A percentile compares a stretch with the other conserved stretches of the same genome.
Conservation (phyloP, 2,888 invertebrate species). For the Tetramorium bicarinatum region DNA sequence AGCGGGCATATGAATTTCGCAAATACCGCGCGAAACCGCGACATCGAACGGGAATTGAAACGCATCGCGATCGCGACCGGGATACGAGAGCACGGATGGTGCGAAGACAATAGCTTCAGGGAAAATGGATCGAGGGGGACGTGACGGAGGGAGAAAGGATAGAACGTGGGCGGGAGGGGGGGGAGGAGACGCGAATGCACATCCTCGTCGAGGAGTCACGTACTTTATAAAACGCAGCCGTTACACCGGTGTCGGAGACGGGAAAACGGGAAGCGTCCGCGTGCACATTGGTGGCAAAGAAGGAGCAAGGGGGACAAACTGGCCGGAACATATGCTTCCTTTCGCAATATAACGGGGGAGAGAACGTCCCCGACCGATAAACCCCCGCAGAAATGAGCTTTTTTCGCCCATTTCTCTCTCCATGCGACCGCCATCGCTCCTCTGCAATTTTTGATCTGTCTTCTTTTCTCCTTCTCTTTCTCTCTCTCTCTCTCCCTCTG, state of each 20-base stretch:
- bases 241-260: constrained; percentile 56
- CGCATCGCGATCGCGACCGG: constrained; percentile 53
- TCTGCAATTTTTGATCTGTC: constrained; percentile 43
- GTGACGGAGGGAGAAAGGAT: background rate
- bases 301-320: constrained; percentile 36
- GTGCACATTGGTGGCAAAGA: constrained; percentile 64
- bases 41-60: constrained; percentile 60
- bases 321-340: constrained; percentile 71
- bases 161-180: background rate
- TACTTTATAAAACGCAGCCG: constrained; percentile 73
- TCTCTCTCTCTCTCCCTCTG: constrained; percentile 16
- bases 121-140: background rate
- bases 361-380: constrained; percentile 71
- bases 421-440: constrained; percentile 42
- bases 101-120: constrained; percentile 65
- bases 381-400: constrained; percentile 73
- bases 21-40: constrained; percentile 17
- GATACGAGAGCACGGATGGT: constrained; percentile 56
- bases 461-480: background rate
- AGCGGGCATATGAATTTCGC: background rate
- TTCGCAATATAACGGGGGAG: constrained; percentile 65
- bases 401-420: constrained; percentile 68
- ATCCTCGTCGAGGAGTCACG: constrained; percentile 66
- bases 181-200: constrained; percentile 46
- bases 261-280: constrained; percentile 47